phyloP scores from a whole-genome alignment of 2,797 vertebrate genomes.

The Brotula barbata region DNA sequence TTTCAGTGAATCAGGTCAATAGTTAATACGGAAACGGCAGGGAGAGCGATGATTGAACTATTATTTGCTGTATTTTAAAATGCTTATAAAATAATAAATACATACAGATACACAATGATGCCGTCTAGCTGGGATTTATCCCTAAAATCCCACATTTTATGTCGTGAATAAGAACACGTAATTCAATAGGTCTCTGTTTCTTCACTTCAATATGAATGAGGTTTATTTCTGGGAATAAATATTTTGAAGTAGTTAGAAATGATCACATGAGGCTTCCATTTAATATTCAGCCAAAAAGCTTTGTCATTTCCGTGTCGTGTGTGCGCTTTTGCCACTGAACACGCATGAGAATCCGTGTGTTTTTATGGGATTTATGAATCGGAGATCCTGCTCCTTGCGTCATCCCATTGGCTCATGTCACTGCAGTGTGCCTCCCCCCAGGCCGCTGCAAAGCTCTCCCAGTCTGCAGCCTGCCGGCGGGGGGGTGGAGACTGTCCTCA shows the following conservation, averaged over 20 bases:
- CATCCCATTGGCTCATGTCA: constrained; percentile 66
- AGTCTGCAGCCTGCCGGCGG: constrained; percentile 21
- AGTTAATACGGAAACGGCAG: too few relatives aligned
- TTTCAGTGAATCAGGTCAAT: too few relatives aligned
- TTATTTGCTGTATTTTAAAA: too few relatives aligned
- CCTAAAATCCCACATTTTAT: too few relatives aligned
- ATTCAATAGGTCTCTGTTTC: not conserved
- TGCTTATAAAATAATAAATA: too few relatives aligned
- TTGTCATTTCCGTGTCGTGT: not conserved
- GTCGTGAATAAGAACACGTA: too few relatives aligned
- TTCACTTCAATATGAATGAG: not conserved
- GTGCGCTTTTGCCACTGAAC: constrained; percentile 8
- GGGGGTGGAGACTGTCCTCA: constrained; percentile 40
- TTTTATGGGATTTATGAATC: constrained; percentile 33
- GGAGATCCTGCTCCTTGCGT: constrained; percentile 69
- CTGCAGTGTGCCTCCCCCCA: constrained; percentile 65
- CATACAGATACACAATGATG: too few relatives aligned
- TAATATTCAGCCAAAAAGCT: not conserved
- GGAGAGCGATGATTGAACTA: too few relatives aligned
- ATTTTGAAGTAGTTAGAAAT: not conserved
- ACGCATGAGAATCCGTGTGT: constrained; percentile 1
- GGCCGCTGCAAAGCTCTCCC: constrained; percentile 34
- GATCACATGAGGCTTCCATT: not conserved
- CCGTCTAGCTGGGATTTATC: too few relatives aligned
- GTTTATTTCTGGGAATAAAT: not conserved